Evolutionary conservation across 2,113 vertebrate species (phyloP), one percentile per base, ranked within the genome.

Genomic region (Microtus montanus): DNA sequence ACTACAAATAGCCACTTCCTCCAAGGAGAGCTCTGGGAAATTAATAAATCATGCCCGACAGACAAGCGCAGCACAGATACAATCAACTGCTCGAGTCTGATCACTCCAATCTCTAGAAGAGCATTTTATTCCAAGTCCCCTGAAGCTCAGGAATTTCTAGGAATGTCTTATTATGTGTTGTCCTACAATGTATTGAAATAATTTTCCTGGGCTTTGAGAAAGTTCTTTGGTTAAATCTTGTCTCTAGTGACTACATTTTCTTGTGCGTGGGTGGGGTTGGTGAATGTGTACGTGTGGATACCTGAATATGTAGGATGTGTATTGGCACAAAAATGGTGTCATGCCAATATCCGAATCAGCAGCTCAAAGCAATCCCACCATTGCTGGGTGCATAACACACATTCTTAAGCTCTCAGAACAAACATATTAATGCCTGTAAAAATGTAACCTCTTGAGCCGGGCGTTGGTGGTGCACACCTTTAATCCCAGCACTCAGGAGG

Each of bases 1-100:
- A 91, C 84, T 54, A 74, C 89, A 97, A 97, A 89, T 90, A 91
- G 71, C 47, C 87, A 96, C 38, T 95, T 94, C 63, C 44, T 35
- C 68, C 54, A 66, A 38, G 88, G 54, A 94, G 24, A 68, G 79
- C 61, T 73, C 83, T n/a, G 94, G 95, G 88, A 96, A 97, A 93
- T 92, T 70, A 96, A 96, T 93, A 97, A 90, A 95, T 90, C 92
- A 86, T 26, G 78, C 5, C 85, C 19, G 58, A 20, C 28, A 52
- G 79, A 17, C 15, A 71, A 95, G 52, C 28, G 33, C 96, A 71
- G 61, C 77, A 95, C 41, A 90, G 93, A 90, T 19, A n/a, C 70
- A 95, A 17, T 77, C 92, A 38, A 91, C 44, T 93, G 47, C 68
- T 95, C 90, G 95, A 84, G 71, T 91, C 87, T 92, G 92, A 93